Conservation (phyloP, 2,888 invertebrate genomes). For the Caradrina clavipalpis region DNA sequence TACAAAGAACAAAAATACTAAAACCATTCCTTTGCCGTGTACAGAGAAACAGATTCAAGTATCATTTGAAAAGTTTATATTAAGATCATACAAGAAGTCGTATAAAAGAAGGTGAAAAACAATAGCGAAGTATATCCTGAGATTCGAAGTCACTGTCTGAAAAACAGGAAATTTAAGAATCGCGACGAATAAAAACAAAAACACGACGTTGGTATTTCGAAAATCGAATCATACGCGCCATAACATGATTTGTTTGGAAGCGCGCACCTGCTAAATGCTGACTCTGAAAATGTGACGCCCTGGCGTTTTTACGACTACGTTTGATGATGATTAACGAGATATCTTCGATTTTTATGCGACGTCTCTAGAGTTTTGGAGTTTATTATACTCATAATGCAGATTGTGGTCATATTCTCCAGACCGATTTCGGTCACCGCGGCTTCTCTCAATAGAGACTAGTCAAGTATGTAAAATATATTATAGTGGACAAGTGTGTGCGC, state of each 20-base stretch:
- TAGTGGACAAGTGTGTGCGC: no score
- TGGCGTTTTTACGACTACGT: constrained; percentile 38
- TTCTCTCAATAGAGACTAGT: no score
- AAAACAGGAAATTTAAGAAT: constrained; percentile 56
- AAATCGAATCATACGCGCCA: constrained; percentile 82
- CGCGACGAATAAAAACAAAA: constrained; percentile 50
- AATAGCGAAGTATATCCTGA: constrained; percentile 44
- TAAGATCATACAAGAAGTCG: constrained; percentile 32
- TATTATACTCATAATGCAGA: not conserved
- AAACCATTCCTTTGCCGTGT: constrained; percentile 10
- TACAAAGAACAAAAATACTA: not conserved
- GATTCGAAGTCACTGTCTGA: constrained; percentile 47
- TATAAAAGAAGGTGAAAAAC: constrained; percentile 56
- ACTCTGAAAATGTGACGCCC: constrained; percentile 32
- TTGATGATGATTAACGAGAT: constrained; percentile 50
- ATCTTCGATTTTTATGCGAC: constrained; percentile 18
- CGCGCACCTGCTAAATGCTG: constrained; percentile 66
- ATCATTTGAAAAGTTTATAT: constrained; percentile 52
- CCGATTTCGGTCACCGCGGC: no score
- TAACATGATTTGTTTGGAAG: constrained; percentile 76
- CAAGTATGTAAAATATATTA: no score
- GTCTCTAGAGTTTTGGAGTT: constrained; percentile 6
- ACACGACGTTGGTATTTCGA: constrained; percentile 69
- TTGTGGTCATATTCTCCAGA: not conserved
- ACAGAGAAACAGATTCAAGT: constrained; percentile 19